Conservation (phyloP, 2,797 vertebrate genomes). For the Cichlasoma orientale region DNA sequence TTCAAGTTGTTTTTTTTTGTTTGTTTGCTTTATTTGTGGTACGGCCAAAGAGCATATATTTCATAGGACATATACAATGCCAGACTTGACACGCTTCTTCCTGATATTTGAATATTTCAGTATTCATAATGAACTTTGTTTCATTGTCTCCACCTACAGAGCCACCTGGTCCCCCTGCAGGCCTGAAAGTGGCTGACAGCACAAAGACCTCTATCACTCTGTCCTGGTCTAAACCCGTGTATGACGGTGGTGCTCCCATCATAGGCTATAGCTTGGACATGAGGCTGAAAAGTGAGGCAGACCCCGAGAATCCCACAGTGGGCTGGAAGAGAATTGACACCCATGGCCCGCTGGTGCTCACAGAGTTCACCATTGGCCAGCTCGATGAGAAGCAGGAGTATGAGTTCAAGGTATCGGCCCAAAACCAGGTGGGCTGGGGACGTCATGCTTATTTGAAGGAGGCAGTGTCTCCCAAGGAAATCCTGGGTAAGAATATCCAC, state of each 20-base stretch:
- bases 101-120: not conserved
- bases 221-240: slow-evolving; percentile 93
- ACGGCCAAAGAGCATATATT: not conserved
- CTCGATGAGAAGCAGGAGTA: slow-evolving; percentile 94
- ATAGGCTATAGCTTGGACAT: slow-evolving; percentile 94
- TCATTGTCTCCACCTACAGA: slow-evolving; percentile 79
- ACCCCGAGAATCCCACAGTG: slow-evolving; percentile 84
- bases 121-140: not conserved
- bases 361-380: slow-evolving; percentile 90
- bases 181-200: slow-evolving; percentile 93
- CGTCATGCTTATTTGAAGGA: slow-evolving; percentile 95
- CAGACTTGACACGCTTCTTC: not conserved
- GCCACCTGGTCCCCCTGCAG: slow-evolving; percentile 93
- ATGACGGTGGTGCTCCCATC: slow-evolving; percentile 96
- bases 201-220: slow-evolving; percentile 93
- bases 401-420: slow-evolving; percentile 95
- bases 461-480: slow-evolving; percentile 92
- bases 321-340: slow-evolving; percentile 96
- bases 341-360: slow-evolving; percentile 89
- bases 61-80: not conserved
- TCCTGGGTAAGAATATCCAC: slow-evolving; percentile 84
- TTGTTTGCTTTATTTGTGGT: not conserved
- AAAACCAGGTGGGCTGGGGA: slow-evolving; percentile 97
- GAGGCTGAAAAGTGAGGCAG: slow-evolving; percentile 89
- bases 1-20: not conserved